Evolutionary conservation across 2,113 vertebrate species (phyloP).

Genomic region (Microcebus griseorufus): DNA sequence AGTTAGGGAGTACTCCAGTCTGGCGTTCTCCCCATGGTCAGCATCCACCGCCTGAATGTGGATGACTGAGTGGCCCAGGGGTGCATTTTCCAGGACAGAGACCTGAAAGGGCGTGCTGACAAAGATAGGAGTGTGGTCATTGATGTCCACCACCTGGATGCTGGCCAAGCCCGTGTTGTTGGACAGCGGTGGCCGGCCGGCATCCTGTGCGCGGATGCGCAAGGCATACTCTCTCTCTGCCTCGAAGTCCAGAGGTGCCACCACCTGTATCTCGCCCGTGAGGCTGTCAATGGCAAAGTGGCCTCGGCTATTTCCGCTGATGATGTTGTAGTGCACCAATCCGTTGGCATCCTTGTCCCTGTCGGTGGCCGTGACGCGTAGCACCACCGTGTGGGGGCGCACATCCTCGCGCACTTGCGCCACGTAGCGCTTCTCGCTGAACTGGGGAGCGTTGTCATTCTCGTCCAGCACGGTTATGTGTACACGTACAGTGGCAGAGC

Average conservation of each 20-base stretch:
- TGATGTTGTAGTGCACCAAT: conserved; percentile 97
- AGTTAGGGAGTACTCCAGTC: conserved; percentile 94
- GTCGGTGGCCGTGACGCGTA: conserved; percentile 94
- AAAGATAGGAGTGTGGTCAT: conserved; percentile 97
- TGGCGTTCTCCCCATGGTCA: conserved; percentile 94
- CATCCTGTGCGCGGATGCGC: conserved; percentile 96
- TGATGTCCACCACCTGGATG: conserved; percentile 97
- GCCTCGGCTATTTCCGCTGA: conserved; percentile 96
- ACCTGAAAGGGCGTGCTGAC: conserved; percentile 98
- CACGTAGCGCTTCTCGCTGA: conserved; percentile 98
- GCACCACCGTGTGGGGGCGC: conserved; percentile 93
- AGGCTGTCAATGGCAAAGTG: conserved; percentile 97
- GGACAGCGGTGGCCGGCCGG: conserved; percentile 95
- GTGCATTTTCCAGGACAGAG: conserved; percentile 95
- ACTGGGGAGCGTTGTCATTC: conserved; percentile 98
- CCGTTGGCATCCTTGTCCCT: conserved; percentile 96
- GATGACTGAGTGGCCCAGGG: conserved; percentile 96
- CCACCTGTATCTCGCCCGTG: conserved; percentile 96
- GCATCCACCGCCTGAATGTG: conserved; percentile 98
- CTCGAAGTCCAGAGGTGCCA: conserved; percentile 96
- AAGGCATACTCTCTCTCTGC: conserved; percentile 95
- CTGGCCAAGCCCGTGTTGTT: conserved; percentile 98
- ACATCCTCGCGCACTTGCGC: conserved; percentile 96
- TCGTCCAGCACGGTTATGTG: conserved; percentile 97
- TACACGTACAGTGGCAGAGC: conserved; percentile 93